Conservation (phyloP, 2,888 invertebrate species). For the Dynastes maya region DNA sequence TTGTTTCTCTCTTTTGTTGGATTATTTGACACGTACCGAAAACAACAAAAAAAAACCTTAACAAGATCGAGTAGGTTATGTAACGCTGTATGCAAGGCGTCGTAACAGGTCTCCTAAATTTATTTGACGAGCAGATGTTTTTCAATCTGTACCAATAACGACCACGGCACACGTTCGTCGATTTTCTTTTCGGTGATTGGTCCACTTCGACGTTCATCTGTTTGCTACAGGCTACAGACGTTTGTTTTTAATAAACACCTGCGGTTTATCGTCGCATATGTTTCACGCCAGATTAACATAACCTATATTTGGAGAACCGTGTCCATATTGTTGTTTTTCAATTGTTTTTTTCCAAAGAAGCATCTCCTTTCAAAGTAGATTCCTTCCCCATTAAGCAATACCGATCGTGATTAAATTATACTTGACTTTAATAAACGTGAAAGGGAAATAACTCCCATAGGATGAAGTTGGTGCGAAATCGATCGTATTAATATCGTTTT, state of each 20-base stretch:
- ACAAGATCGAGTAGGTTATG: slow-evolving; percentile 5
- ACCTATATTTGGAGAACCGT: slow-evolving; percentile 7
- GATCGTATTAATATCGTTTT: no score
- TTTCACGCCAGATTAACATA: not conserved
- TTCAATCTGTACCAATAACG: not conserved
- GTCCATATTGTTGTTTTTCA: not conserved
- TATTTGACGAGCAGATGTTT: slow-evolving; percentile 20
- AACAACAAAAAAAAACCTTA: not conserved
- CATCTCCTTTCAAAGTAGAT: no score
- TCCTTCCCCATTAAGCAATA: not conserved
- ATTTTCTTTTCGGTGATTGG: slow-evolving; percentile 19
- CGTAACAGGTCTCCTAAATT: not conserved
- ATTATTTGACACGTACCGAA: not conserved
- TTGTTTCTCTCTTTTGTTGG: not conserved
- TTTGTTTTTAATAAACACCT: slow-evolving; percentile 18
- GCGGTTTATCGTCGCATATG: not conserved
- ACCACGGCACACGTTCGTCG: not conserved
- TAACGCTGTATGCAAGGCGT: not conserved
- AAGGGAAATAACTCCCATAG: not conserved
- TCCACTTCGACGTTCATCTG: slow-evolving; percentile 22
- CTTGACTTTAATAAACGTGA: slow-evolving; percentile 3
- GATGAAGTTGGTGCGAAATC: no score
- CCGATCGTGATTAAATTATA: slow-evolving; percentile 1
- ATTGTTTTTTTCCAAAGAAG: no score
- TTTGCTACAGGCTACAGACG: not conserved